Evolutionary conservation across 2,888 invertebrate genomes (phyloP).

Genomic region (Podotricha telesiphe): DNA sequence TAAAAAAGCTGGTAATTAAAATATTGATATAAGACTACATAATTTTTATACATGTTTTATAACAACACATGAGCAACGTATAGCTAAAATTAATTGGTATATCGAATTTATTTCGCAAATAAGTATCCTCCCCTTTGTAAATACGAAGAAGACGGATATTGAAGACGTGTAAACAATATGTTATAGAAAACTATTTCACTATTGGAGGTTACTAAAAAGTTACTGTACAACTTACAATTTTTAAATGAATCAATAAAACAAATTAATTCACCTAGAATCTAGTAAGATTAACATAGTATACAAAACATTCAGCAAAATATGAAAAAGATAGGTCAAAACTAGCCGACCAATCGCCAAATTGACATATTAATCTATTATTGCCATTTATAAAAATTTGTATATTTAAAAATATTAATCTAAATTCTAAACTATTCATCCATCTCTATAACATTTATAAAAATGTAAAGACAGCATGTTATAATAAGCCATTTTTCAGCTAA

Average conservation of each 20-base stretch:
- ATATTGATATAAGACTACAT: not conserved
- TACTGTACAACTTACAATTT: constrained; percentile 64
- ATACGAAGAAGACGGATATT: constrained; percentile 62
- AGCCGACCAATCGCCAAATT: constrained; percentile 62
- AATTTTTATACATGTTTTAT: too few species aligned
- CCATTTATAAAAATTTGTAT: not conserved
- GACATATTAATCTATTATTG: constrained; percentile 49
- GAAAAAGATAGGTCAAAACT: constrained; percentile 61
- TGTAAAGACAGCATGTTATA: too few species aligned
- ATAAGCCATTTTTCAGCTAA: too few species aligned
- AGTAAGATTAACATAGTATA: constrained; percentile 70
- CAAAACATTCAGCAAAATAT: constrained; percentile 67
- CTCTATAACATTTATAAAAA: too few species aligned
- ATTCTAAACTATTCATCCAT: too few species aligned
- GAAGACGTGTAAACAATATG: constrained; percentile 80
- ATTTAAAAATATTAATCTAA: too few species aligned
- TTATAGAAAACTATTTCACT: constrained; percentile 44
- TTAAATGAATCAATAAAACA: constrained; percentile 52
- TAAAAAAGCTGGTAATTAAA: constrained; percentile 6
- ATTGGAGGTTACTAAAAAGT: constrained; percentile 18
- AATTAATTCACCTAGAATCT: constrained; percentile 60
- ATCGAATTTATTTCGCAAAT: constrained; percentile 33
- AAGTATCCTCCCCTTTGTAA: constrained; percentile 80
- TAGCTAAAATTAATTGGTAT: constrained; percentile 5
- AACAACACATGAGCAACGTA: not conserved